phyloP scores from a whole-genome alignment of 1,140 invertebrate species.

The Tetramorium simillimum region DNA sequence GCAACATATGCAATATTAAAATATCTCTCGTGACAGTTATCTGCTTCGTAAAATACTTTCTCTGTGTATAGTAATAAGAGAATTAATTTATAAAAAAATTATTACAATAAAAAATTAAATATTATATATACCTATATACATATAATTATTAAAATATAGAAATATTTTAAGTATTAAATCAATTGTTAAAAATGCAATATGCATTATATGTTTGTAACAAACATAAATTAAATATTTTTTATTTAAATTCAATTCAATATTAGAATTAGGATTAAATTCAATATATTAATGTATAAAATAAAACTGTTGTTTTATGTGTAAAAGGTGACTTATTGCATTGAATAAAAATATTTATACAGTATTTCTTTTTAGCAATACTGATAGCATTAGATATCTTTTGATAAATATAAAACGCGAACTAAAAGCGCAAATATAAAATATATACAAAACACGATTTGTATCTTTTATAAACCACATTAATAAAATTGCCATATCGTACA shows the following conservation, averaged over 20 bases:
- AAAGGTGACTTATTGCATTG: not conserved
- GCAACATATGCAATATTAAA: not conserved
- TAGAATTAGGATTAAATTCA: not conserved
- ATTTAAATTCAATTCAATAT: no score
- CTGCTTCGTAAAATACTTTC: not conserved
- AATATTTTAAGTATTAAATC: not conserved
- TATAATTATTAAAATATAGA: not conserved
- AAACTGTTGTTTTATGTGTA: not conserved
- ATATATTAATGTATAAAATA: not conserved
- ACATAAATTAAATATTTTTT: not conserved
- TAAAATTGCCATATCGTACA: slow-evolving; percentile 46
- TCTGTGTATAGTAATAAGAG: not conserved
- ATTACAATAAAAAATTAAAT: not conserved
- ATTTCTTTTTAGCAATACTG: not conserved
- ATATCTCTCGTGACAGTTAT: not conserved
- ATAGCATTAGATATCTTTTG: not conserved
- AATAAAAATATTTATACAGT: slow-evolving; percentile 4
- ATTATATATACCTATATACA: not conserved
- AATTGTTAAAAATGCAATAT: not conserved
- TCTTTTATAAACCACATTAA: slow-evolving; percentile 35
- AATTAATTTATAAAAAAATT: not conserved
- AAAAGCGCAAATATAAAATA: slow-evolving; percentile 25
- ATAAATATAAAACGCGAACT: slow-evolving; percentile 35
- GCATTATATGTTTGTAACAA: not conserved
- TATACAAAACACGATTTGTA: not conserved